Evolutionary conservation across 2,888 invertebrate genomes (phyloP).

Genomic region (Cephonodes hylas): DNA sequence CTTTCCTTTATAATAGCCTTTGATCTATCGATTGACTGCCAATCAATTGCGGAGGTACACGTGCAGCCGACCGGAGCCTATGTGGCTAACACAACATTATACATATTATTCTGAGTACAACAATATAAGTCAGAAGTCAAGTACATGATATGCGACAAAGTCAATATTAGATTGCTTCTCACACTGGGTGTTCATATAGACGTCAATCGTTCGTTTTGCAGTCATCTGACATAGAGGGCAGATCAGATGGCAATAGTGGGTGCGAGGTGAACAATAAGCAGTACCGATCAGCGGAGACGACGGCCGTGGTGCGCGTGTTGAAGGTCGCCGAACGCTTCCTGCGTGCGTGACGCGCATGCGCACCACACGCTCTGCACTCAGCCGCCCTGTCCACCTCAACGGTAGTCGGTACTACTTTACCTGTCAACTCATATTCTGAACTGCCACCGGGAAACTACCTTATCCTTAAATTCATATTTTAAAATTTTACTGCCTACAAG

Average conservation of each 20-base stretch:
- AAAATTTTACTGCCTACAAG: no score
- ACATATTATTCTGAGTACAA: not conserved
- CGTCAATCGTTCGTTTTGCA: not conserved
- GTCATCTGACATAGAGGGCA: not conserved
- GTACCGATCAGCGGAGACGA: slow-evolving; percentile 48
- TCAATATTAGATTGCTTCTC: not conserved
- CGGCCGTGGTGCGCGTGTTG: slow-evolving; percentile 70
- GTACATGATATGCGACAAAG: not conserved
- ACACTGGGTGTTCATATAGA: not conserved
- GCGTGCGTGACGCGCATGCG: slow-evolving; percentile 76
- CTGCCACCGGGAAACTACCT: not conserved
- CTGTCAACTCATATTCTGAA: not conserved
- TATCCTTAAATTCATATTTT: not conserved
- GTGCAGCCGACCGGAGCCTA: slow-evolving; percentile 32
- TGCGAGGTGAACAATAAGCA: slow-evolving; percentile 56
- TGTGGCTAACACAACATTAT: not conserved
- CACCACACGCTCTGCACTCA: slow-evolving; percentile 18
- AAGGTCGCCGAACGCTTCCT: slow-evolving; percentile 74
- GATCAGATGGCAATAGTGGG: slow-evolving; percentile 31
- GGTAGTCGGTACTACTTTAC: not conserved
- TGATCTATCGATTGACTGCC: slow-evolving; percentile 60
- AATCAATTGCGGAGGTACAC: slow-evolving; percentile 53
- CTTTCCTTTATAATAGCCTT: slow-evolving; percentile 54
- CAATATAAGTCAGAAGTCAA: not conserved
- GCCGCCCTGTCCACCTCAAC: not conserved